Conservation (phyloP, 2,888 invertebrate genomes). For the Choristoneura rosaceana region DNA sequence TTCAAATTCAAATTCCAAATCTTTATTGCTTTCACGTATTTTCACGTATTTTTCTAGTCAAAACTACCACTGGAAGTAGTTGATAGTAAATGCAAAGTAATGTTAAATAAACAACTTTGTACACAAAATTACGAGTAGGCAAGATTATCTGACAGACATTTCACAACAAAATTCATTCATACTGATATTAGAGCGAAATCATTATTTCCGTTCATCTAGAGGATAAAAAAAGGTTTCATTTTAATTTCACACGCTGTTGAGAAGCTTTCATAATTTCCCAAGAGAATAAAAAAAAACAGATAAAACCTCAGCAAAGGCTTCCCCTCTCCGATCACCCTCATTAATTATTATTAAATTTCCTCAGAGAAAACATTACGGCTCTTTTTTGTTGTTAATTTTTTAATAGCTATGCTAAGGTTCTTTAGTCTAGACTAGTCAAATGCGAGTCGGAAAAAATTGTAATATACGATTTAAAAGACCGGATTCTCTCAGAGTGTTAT, state of each 20-base stretch:
- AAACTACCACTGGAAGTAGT: no score
- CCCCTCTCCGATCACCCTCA: background rate
- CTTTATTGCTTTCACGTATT: no score
- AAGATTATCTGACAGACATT: no score
- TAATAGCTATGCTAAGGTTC: background rate
- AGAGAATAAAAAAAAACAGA: constrained; percentile 5
- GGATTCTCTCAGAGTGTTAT: no score
- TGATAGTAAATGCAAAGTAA: no score
- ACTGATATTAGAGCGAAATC: background rate
- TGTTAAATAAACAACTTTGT: no score
- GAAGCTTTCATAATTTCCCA: constrained; percentile 7
- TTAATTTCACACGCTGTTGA: constrained; percentile 6
- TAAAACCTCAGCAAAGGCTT: constrained; percentile 9
- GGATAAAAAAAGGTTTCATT: background rate
- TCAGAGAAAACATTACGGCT: background rate
- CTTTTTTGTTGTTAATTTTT: background rate
- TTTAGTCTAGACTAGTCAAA: no score
- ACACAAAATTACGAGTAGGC: no score
- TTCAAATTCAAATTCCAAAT: no score
- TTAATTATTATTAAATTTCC: constrained; percentile 8
- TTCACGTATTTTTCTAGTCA: no score
- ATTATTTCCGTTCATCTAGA: background rate
- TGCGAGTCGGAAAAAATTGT: no score
- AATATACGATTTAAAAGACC: no score
- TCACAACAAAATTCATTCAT: background rate